Conservation (phyloP, 2,113 vertebrate species). For the Podarcis cretensis region DNA sequence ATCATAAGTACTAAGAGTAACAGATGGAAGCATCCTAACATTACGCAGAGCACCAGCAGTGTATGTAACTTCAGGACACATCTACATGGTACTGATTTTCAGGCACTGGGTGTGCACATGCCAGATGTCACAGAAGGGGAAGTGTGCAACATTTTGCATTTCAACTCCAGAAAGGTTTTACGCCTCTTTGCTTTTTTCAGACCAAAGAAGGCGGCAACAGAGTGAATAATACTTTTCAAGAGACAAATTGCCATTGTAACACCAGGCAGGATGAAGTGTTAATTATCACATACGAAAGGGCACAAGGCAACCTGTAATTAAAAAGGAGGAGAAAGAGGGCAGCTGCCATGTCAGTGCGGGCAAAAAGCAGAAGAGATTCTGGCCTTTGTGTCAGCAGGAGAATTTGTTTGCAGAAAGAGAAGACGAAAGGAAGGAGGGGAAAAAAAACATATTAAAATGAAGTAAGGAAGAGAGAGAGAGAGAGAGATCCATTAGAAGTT, state of each 20-base stretch:
- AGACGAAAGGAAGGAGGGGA: conserved; percentile 1
- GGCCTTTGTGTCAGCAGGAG: neutral
- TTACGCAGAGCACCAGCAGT: neutral
- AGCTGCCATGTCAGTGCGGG: neutral
- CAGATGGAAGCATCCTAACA: neutral
- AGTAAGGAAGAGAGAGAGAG: no score
- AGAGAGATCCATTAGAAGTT: neutral
- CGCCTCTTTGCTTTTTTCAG: neutral
- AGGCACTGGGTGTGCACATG: neutral
- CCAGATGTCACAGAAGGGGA: no score
- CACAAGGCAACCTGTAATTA: conserved; percentile 30
- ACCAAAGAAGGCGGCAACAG: neutral
- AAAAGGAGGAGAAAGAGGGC: conserved; percentile 18
- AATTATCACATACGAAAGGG: conserved; percentile 29
- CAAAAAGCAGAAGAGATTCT: neutral
- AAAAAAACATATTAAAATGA: neutral
- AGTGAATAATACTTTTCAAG: neutral
- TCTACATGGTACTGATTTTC: neutral
- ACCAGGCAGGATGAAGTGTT: neutral
- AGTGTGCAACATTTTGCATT: neutral
- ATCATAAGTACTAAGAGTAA: neutral
- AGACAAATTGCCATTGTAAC: conserved; percentile 10
- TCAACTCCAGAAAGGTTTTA: conserved; percentile 1
- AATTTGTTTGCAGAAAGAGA: neutral
- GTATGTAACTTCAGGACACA: neutral